phyloP scores from a whole-genome alignment of 1,140 invertebrate genomes.

The Heliothis subflexa region DNA sequence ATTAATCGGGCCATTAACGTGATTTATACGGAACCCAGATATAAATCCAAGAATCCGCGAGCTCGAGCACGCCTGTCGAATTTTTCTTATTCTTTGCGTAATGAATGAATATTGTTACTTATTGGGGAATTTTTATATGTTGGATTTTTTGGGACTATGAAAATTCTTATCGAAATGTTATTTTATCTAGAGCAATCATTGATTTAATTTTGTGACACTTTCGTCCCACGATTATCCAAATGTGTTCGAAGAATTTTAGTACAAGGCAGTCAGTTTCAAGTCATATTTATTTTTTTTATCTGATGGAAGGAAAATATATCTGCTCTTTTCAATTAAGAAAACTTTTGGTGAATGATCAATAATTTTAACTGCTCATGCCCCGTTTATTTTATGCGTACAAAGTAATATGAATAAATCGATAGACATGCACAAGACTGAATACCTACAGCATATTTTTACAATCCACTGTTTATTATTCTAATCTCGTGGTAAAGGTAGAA shows the following conservation, averaged over 20 bases:
- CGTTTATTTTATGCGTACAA: not conserved
- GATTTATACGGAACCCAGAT: slow-evolving; percentile 66
- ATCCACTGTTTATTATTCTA: slow-evolving; percentile 8
- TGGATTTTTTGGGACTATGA: not conserved
- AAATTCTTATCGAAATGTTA: too few relatives aligned
- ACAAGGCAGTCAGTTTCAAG: too few relatives aligned
- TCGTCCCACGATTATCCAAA: too few relatives aligned
- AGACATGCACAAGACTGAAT: not conserved
- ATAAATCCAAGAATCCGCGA: slow-evolving; percentile 65
- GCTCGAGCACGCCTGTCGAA: slow-evolving; percentile 62
- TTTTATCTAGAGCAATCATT: too few relatives aligned
- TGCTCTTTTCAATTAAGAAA: too few relatives aligned
- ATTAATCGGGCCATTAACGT: slow-evolving; percentile 72
- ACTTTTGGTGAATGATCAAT: too few relatives aligned
- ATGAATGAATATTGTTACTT: slow-evolving; percentile 43
- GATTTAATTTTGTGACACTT: too few relatives aligned
- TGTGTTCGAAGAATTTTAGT: too few relatives aligned
- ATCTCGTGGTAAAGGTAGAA: slow-evolving; percentile 14
- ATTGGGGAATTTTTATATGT: not conserved
- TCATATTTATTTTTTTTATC: too few relatives aligned
- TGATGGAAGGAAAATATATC: too few relatives aligned
- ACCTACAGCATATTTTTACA: not conserved
- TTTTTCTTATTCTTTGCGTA: slow-evolving; percentile 54
- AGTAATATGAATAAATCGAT: slow-evolving; percentile 17
- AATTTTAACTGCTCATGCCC: not conserved